Percentiles rank a stretch among this genome's conserved stretches.
Conservation (phyloP, 2,113 vertebrate genomes). For the Paradoxurus hermaphroditus region DNA sequence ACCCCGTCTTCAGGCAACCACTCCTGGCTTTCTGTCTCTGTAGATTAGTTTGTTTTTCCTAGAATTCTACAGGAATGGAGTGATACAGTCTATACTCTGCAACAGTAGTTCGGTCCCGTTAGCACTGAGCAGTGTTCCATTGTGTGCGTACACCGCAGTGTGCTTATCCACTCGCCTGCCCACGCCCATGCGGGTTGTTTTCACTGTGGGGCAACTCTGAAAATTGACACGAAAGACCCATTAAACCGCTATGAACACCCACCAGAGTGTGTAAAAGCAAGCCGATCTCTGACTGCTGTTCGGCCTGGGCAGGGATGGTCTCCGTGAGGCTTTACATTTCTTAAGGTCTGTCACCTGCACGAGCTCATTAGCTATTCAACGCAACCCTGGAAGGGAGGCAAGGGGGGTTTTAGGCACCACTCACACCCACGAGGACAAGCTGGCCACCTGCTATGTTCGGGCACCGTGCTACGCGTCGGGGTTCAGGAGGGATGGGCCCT, state of each 20-base stretch:
- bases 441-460: not conserved
- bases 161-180: not conserved
- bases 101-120: not conserved
- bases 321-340: not conserved
- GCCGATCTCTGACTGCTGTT: not conserved
- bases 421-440: not conserved
- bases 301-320: not conserved
- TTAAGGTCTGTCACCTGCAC: not conserved
- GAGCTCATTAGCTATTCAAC: not conserved
- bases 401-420: not conserved
- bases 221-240: not conserved
- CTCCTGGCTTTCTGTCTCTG: not conserved
- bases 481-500: not conserved
- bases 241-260: not conserved
- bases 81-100: not conserved
- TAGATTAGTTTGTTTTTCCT: not conserved
- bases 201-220: not conserved
- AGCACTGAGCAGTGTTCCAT: not conserved
- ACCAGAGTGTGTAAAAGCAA: not conserved
- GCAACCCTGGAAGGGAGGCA: too few species aligned
- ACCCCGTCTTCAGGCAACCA: not conserved
- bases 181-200: not conserved
- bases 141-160: not conserved
- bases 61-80: not conserved
- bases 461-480: not conserved